Evolutionary conservation across 2,888 invertebrate species (phyloP), one percentile per base, ranked within the genome.

Genomic region (Copidosoma aretas): DNA sequence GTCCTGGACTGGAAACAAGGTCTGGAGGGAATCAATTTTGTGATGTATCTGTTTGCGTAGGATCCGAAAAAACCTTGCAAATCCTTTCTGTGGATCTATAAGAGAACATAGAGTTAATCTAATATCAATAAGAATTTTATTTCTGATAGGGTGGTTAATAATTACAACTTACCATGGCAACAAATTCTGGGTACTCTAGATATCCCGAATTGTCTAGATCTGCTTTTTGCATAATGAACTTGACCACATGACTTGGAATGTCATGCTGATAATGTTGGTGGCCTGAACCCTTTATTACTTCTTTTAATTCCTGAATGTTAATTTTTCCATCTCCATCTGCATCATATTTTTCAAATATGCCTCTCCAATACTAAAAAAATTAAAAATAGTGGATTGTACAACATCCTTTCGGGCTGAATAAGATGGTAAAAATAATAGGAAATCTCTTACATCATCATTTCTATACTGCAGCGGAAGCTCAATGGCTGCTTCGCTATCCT

Each of bases 101-200:
- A 63, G 1, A 60, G 39, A 24, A 21, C 25, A n/a, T n/a, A n/a
- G n/a, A 10, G 14, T 51, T 41, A 64, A 14, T 24, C 5, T 52
- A 10, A 49, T n/a, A 22, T 52, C 19, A 22, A 10, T 19, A 5
- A 52, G 8, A 52, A 19, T 19, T 52, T 19, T 3, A 49, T 5
- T 52, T n/a, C 19, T 12, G n/a, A n/a, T 19, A n/a, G 43, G 3
- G 12, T 10, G 19, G 12, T 10, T 52, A 5, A n/a, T 12, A 43
- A 53, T 53, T 25, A 25, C n/a, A 56, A 56, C 74, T 87, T 84
- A 90, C 88, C 90, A 92, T 90, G 51, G 88, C 88, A 39, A 91
- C 88, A 75, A 93, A 92, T 84, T 93, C 93, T 22, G 87, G 85
- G 77, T 90, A 91, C 78, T 91, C 90, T 64, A 93, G 84, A 75